phyloP scores from a whole-genome alignment of 2,113 vertebrate species.

The Scatophagus argus region DNA sequence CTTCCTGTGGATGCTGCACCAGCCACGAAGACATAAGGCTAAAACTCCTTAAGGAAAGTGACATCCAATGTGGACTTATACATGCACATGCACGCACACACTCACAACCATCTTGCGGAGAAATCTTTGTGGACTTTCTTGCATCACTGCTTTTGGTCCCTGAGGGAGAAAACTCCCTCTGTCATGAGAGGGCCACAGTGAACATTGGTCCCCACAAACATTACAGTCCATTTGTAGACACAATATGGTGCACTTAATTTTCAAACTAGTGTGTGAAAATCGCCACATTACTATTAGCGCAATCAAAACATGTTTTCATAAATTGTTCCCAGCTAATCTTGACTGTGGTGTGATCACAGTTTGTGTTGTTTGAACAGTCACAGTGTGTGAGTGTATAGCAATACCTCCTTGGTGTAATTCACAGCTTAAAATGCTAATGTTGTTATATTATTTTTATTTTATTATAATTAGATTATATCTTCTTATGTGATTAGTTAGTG shows the following conservation, averaged over 20 bases:
- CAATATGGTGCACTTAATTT: not conserved
- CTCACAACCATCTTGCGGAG: conserved; percentile 20
- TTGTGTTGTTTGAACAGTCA: conserved; percentile 2
- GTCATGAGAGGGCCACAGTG: conserved; percentile 5
- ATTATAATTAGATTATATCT: too few species aligned
- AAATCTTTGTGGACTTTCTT: conserved; percentile 42
- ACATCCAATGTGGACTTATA: not conserved
- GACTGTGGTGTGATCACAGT: conserved; percentile 19
- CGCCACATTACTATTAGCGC: conserved; percentile 4
- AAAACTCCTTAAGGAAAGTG: conserved; percentile 32
- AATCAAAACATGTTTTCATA: conserved; percentile 34
- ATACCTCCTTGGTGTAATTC: conserved; percentile 14
- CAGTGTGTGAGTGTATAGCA: not conserved
- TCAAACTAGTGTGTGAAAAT: not conserved
- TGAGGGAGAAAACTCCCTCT: conserved; percentile 27
- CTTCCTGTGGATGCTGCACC: conserved; percentile 4
- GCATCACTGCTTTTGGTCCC: conserved; percentile 45
- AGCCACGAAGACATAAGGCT: conserved; percentile 21
- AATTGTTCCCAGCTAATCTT: not conserved
- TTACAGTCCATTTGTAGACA: not conserved
- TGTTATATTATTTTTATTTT: too few species aligned
- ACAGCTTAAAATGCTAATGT: not conserved
- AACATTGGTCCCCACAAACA: conserved; percentile 8
- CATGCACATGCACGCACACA: not conserved
- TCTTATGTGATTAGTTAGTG: conserved; percentile 8